These are phyloP conservation scores for Belgica antarctica DNA, from an alignment of 2,888 invertebrate genomes.

Conservation along the genomic window DNA sequence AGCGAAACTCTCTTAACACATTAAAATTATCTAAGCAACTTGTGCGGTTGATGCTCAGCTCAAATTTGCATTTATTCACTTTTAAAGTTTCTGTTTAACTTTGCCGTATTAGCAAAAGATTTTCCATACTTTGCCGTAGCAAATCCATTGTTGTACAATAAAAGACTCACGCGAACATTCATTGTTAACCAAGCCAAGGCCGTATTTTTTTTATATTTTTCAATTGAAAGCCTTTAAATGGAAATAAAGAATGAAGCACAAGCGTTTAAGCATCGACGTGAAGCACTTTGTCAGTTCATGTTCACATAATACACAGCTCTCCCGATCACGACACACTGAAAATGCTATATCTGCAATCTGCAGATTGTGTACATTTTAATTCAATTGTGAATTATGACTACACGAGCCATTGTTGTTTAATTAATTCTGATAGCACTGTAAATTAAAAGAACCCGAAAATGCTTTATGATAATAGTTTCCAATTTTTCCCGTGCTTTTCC, in stretches of 20 bases:
- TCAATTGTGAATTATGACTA: slow-evolving; percentile 35
- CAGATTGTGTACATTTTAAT: slow-evolving; percentile 35
- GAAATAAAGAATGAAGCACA: background rate
- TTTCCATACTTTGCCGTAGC: background rate
- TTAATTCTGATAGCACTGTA: slow-evolving; percentile 28
- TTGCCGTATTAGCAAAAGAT: background rate
- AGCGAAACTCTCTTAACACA: background rate
- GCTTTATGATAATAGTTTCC: slow-evolving; percentile 2
- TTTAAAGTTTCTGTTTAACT: background rate
- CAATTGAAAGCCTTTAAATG: background rate
- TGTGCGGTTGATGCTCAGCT: background rate
- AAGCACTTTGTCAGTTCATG: slow-evolving; percentile 13
- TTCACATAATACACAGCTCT: background rate
- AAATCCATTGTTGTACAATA: background rate
- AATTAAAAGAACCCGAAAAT: background rate
- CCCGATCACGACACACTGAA: slow-evolving; percentile 8
- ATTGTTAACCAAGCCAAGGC: slow-evolving; percentile 6
- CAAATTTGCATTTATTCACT: background rate
- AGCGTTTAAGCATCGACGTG: slow-evolving; percentile 7
- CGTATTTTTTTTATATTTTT: no score
- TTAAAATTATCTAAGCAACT: slow-evolving; percentile 18
- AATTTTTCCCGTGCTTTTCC: background rate
- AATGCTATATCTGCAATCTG: slow-evolving; percentile 35
- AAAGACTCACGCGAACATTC: slow-evolving; percentile 12
- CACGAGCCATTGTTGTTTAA: slow-evolving; percentile 34